Evolutionary conservation across 2,888 invertebrate species (phyloP).

Genomic region (Periphyllus acericola): DNA sequence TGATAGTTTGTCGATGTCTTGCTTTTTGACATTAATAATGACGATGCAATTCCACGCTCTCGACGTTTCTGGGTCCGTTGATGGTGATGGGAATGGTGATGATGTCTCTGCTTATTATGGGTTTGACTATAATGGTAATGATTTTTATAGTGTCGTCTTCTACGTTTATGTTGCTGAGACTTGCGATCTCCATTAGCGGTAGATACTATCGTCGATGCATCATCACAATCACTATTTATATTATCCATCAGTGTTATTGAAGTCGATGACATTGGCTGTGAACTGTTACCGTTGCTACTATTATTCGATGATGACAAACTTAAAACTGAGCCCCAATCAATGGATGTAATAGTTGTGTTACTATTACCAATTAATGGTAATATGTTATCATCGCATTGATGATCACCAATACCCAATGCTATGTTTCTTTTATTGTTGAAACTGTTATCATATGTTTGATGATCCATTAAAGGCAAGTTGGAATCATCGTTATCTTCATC

Average conservation of each 20-base stretch:
- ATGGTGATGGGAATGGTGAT: slow-evolving; percentile 21
- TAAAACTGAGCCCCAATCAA: slow-evolving; percentile 92
- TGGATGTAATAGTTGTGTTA: slow-evolving; percentile 70
- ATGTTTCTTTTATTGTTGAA: slow-evolving; percentile 52
- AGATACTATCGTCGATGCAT: not conserved
- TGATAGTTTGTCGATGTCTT: slow-evolving; percentile 22
- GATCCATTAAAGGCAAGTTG: not conserved
- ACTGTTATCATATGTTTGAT: slow-evolving; percentile 31
- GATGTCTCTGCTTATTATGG: slow-evolving; percentile 31
- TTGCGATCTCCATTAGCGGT: slow-evolving; percentile 7
- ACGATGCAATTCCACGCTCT: not conserved
- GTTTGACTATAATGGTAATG: slow-evolving; percentile 34
- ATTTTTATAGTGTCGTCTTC: slow-evolving; percentile 33
- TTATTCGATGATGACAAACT: slow-evolving; percentile 73
- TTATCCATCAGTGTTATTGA: slow-evolving; percentile 41
- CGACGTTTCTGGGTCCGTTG: not conserved
- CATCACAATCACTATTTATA: slow-evolving; percentile 4
- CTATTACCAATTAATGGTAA: slow-evolving; percentile 65
- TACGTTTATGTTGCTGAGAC: slow-evolving; percentile 42
- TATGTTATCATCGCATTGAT: slow-evolving; percentile 29
- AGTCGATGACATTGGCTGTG: slow-evolving; percentile 21
- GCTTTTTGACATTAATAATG: slow-evolving; percentile 23
- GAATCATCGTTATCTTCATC: slow-evolving; percentile 40
- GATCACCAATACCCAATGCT: slow-evolving; percentile 62
- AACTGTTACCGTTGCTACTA: slow-evolving; percentile 12